Percentiles rank a stretch among this genome's conserved stretches.
These are phyloP conservation scores for Lophius piscatorius DNA, from an alignment of 2,113 vertebrate genomes.

Conservation along the genomic window DNA sequence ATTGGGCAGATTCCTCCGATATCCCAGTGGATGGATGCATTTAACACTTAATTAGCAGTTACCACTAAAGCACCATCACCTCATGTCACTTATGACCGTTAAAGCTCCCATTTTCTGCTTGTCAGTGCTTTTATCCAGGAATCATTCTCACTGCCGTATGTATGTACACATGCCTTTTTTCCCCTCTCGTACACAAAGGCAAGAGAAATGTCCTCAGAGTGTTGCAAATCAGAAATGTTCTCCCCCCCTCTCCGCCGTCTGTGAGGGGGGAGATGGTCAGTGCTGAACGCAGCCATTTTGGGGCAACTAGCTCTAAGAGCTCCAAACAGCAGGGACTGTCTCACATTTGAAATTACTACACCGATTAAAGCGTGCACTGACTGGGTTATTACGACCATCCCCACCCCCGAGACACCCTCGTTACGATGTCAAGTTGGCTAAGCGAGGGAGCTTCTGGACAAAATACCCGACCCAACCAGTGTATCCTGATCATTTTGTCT, in stretches of 20 bases:
- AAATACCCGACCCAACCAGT: no score
- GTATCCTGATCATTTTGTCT: no score
- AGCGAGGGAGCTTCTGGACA: no score
- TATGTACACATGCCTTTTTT: slow-evolving; percentile 72
- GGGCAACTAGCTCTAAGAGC: slow-evolving; percentile 41
- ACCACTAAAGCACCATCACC: no score
- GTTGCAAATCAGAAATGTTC: slow-evolving; percentile 85
- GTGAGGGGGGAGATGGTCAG: slow-evolving; percentile 50
- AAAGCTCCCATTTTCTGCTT: slow-evolving; percentile 92
- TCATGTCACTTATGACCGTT: slow-evolving; percentile 88
- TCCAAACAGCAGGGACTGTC: slow-evolving; percentile 52
- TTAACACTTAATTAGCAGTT: no score
- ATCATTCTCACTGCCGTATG: slow-evolving; percentile 85
- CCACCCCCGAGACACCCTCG: no score
- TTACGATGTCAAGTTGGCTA: no score
- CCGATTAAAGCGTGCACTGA: slow-evolving; percentile 52
- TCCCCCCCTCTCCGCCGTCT: slow-evolving; percentile 89
- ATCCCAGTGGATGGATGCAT: no score
- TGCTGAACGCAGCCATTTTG: slow-evolving; percentile 33
- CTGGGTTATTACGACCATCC: not conserved
- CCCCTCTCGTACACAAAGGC: slow-evolving; percentile 85
- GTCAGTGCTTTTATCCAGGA: slow-evolving; percentile 83
- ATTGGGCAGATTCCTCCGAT: slow-evolving; percentile 56
- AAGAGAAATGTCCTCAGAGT: slow-evolving; percentile 77
- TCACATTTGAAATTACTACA: slow-evolving; percentile 20